These are phyloP conservation scores for Mormyrops boulengeri DNA, from an alignment of 2,797 vertebrate genomes.

Conservation along the genomic window DNA sequence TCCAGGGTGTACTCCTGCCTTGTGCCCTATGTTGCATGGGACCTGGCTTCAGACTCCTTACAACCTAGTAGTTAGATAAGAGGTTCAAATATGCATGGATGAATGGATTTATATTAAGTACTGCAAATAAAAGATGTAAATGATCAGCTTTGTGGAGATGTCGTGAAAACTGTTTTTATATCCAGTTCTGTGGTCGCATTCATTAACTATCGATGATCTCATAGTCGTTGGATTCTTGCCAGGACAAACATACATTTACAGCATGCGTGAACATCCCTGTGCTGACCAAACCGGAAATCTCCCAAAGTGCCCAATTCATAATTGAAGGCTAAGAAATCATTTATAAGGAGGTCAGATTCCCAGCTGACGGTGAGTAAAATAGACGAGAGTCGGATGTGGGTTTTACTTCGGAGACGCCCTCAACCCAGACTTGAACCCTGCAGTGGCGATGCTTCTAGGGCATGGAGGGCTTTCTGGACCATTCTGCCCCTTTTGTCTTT, in stretches of 20 bases:
- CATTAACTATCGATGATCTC: background rate
- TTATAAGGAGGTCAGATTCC: constrained; percentile 41
- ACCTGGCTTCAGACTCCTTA: background rate
- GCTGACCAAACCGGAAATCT: background rate
- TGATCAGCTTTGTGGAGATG: background rate
- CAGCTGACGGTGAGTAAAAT: constrained; percentile 21
- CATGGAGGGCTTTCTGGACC: constrained; percentile 5
- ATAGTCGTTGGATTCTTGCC: background rate
- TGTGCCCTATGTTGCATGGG: background rate
- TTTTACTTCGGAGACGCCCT: background rate
- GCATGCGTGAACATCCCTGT: background rate
- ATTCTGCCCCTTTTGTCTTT: constrained; percentile 11
- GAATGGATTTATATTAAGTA: background rate
- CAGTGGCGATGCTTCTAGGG: background rate
- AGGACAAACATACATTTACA: background rate
- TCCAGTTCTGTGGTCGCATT: background rate
- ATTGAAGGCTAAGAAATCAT: constrained; percentile 57
- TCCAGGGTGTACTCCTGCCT: background rate
- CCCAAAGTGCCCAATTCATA: constrained; percentile 53
- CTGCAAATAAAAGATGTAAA: background rate
- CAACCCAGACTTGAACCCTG: constrained; percentile 44
- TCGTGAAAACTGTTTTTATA: background rate
- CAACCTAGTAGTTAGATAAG: background rate
- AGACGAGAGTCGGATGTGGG: background rate
- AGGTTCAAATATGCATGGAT: background rate